Percentiles rank a stretch among this genome's conserved stretches.
Conservation (phyloP, 1,140 invertebrate species). For the Heliconius hermathena region DNA sequence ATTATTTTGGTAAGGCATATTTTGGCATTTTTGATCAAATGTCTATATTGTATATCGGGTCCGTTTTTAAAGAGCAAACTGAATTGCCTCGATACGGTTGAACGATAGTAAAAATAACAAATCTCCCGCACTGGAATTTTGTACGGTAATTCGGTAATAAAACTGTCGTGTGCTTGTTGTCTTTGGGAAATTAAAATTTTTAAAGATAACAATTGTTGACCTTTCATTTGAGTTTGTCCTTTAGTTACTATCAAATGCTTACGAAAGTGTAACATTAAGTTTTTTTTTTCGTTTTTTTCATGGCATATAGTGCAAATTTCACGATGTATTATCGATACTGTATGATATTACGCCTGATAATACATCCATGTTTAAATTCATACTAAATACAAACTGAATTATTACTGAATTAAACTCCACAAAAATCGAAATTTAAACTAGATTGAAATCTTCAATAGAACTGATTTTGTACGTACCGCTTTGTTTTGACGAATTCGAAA, state of each 20-base stretch:
- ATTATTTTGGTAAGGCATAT: background rate
- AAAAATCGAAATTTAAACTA: background rate
- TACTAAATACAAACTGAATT: too few species aligned
- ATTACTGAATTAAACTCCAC: too few species aligned
- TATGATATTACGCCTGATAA: too few species aligned
- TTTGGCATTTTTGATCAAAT: background rate
- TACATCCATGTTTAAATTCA: too few species aligned
- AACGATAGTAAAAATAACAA: slow-evolving; percentile 11
- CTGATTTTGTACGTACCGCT: background rate
- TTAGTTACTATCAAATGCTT: background rate
- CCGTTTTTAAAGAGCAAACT: slow-evolving; percentile 12
- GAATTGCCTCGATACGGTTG: slow-evolving; percentile 6
- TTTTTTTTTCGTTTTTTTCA: too few species aligned
- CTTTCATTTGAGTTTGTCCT: background rate
- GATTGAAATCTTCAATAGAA: background rate
- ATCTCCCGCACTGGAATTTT: background rate
- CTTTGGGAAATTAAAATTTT: background rate
- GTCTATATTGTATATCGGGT: background rate
- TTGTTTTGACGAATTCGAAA: slow-evolving; percentile 1
- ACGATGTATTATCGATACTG: too few species aligned
- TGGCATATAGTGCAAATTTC: too few species aligned
- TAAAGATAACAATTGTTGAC: background rate
- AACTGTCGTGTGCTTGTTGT: slow-evolving; percentile 1
- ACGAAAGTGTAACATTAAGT: background rate
- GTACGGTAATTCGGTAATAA: background rate